Base-by-base conservation (phyloP, 1,140 invertebrate species). In the Camponotus pennsylvanicus region DNA sequence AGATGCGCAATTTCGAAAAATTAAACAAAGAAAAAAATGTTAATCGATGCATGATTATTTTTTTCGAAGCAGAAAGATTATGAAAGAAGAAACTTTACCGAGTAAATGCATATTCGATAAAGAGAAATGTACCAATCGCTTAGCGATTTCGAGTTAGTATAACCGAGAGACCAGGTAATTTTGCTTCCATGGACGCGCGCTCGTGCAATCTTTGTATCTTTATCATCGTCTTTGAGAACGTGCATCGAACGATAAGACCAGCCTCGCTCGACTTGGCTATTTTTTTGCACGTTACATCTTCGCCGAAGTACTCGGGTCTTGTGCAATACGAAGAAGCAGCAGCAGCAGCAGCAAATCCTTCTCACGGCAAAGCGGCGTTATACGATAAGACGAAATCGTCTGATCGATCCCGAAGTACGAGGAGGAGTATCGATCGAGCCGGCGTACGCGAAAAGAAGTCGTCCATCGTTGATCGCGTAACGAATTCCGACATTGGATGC, bases 161-260 rank as follows among this genome's bases (percentile, higher is more conserved):
- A 83, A 73, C 37, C 4, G 55, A 27, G 2, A 61, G 75, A 61
- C 40, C 40, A 45, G 13, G 69, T 49, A 73, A 83, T 73, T 83
- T 9, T 32, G 32, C 32, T 73, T 75, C 45, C 15, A 69, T 34
- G 52, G 21, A 70, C 52, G 57, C 59, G 13, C 18, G 49, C 34
- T 11, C n/a, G 18, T 37, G 15, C 42, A 42, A 75, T 76, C 52
- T 69, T 40, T 45, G 64, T 88, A 88, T 78, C 57, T 73, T 78
- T 73, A 73, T 88, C 61, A 77, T 79, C 42, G 8, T 59, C 59
- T 63, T 32, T 9, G 37, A 61, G 8, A 21, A 55, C 75, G 57
- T 64, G 70, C 88, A 57, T 80, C 55, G 82, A 61, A 57, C 83
- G 76, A 86, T 80, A 89, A 89, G 55, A 80, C 57, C 69, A n/a